phyloP scores from a whole-genome alignment of 1,140 invertebrate genomes.

The Cydia splendana region DNA sequence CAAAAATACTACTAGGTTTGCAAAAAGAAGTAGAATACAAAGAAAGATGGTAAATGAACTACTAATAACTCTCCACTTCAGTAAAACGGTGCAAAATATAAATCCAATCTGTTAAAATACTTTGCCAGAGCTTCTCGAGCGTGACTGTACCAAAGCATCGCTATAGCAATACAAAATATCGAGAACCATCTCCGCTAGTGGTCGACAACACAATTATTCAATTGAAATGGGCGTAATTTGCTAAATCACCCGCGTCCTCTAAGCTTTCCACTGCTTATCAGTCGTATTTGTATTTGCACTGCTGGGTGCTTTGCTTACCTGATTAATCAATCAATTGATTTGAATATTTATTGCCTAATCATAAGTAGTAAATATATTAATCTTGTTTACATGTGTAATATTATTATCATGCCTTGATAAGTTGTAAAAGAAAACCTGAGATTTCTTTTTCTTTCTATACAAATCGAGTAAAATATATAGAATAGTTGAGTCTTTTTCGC shows the following conservation, averaged over 20 bases:
- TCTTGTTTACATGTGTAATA: too few species aligned
- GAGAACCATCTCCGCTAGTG: conserved; percentile 20
- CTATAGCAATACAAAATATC: conserved; percentile 10
- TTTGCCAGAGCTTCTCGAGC: neutral
- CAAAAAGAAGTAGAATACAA: too few species aligned
- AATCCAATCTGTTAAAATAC: neutral
- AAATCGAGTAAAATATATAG: too few species aligned
- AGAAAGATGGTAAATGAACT: too few species aligned
- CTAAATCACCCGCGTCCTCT: conserved; percentile 25
- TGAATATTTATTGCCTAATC: neutral
- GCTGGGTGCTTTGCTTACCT: neutral
- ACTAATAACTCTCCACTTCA: too few species aligned
- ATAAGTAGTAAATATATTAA: too few species aligned
- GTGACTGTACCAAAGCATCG: neutral
- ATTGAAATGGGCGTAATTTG: conserved; percentile 30
- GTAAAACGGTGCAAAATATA: too few species aligned
- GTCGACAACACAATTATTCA: conserved; percentile 20
- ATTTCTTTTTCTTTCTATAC: too few species aligned
- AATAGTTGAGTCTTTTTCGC: too few species aligned
- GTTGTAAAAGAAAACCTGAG: too few species aligned
- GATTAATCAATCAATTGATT: neutral
- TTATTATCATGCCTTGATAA: too few species aligned
- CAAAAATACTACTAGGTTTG: too few species aligned
- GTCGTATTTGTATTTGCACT: neutral
- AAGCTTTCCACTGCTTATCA: conserved; percentile 28